phyloP scores from a whole-genome alignment of 37 sponge, comb jelly and placozoan genomes.

The Spongia lamella region DNA sequence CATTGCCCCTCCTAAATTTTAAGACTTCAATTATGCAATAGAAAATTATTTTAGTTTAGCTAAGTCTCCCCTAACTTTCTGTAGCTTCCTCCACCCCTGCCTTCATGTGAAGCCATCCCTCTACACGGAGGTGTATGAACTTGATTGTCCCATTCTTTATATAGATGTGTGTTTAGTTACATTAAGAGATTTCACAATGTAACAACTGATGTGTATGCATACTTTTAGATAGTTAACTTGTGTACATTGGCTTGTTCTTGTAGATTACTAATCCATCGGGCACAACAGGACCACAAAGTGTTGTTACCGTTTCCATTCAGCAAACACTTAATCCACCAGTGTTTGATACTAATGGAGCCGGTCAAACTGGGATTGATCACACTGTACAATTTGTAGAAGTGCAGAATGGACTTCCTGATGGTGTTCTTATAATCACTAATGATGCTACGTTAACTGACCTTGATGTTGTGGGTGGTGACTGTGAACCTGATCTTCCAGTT shows the following conservation, averaged over 20 bases:
- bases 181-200: no score
- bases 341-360: constrained; percentile 65
- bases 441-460: constrained; percentile 47
- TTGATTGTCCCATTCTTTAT: no score
- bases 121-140: no score
- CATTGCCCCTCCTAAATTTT: no score
- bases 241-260: neutral
- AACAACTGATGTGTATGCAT: no score
- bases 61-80: no score
- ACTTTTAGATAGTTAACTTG: no score
- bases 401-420: neutral
- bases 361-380: constrained; percentile 40
- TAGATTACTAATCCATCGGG: constrained; percentile 38
- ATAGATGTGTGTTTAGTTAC: no score
- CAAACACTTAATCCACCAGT: constrained; percentile 23
- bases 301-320: neutral
- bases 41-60: no score
- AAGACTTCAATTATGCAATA: no score
- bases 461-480: constrained; percentile 30
- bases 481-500: neutral
- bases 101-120: no score
- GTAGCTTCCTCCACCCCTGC: no score
- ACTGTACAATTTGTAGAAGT: constrained; percentile 41
- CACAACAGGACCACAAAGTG: neutral
- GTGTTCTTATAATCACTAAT: constrained; percentile 28